Evolutionary conservation across 1,140 invertebrate species (phyloP).

Genomic region (Drosophila micromelanica): DNA sequence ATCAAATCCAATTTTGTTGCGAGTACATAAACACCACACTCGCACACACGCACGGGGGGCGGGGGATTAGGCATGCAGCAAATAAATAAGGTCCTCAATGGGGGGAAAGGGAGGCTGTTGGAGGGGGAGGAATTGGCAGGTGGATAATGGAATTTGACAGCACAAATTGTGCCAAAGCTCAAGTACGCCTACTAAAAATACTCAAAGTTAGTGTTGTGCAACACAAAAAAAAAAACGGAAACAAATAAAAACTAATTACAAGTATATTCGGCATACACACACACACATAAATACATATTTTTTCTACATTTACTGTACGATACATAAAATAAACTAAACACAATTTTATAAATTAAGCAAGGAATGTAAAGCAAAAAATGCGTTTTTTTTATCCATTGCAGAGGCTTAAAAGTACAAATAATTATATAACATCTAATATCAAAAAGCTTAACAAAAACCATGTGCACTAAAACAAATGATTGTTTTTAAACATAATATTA

Average conservation of each 20-base stretch:
- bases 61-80: conserved; percentile 8
- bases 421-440: too few relatives aligned
- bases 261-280: background rate
- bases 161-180: background rate
- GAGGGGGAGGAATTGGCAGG: background rate
- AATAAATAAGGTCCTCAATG: background rate
- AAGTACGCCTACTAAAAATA: background rate
- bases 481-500: too few relatives aligned
- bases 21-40: conserved; percentile 3
- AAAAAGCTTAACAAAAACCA: too few relatives aligned
- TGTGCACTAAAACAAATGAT: too few relatives aligned
- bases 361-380: too few relatives aligned
- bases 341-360: background rate
- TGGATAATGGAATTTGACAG: background rate
- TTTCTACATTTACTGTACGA: background rate
- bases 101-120: too few relatives aligned
- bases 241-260: too few relatives aligned
- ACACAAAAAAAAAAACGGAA: background rate
- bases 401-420: background rate
- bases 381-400: too few relatives aligned
- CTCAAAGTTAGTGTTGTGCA: background rate
- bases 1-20: conserved; percentile 19
- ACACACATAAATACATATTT: too few relatives aligned
- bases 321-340: background rate
- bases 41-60: conserved; percentile 1